Conservation (phyloP, 1,140 invertebrate species). For the Archivesica marissinica region DNA sequence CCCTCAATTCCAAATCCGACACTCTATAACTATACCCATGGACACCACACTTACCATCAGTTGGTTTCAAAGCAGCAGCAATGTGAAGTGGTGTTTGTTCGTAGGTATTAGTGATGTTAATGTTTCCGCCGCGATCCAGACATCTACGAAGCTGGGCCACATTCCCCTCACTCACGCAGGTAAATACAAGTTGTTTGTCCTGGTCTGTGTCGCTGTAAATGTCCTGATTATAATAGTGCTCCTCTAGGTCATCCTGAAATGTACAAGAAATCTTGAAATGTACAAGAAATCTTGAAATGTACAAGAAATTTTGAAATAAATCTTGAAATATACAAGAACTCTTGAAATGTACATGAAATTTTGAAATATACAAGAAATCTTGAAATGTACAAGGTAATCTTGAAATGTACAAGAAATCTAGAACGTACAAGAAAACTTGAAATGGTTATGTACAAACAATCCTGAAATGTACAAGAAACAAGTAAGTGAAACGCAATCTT, state of each 20-base stretch:
- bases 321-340: constrained; percentile 55
- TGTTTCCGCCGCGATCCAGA: constrained; percentile 66
- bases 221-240: neutral
- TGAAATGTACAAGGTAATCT: too few species aligned
- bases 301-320: constrained; percentile 59
- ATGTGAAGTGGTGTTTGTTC: constrained; percentile 70
- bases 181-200: neutral
- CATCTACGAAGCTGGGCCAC: constrained; percentile 63
- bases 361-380: too few species aligned
- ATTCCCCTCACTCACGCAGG: constrained; percentile 30
- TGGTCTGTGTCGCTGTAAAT: neutral
- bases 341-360: too few species aligned
- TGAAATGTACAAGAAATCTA: too few species aligned
- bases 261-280: constrained; percentile 61
- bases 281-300: constrained; percentile 60
- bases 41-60: constrained; percentile 20
- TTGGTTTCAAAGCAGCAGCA: constrained; percentile 42
- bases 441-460: too few species aligned
- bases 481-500: too few species aligned
- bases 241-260: constrained; percentile 50
- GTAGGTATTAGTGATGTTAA: constrained; percentile 66
- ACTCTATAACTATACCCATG: neutral
- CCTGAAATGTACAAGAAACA: too few species aligned
- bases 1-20: too few species aligned
- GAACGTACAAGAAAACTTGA: too few species aligned